Base-by-base conservation (phyloP, 2,888 invertebrate genomes). In the Dicyrtoma fusca region DNA sequence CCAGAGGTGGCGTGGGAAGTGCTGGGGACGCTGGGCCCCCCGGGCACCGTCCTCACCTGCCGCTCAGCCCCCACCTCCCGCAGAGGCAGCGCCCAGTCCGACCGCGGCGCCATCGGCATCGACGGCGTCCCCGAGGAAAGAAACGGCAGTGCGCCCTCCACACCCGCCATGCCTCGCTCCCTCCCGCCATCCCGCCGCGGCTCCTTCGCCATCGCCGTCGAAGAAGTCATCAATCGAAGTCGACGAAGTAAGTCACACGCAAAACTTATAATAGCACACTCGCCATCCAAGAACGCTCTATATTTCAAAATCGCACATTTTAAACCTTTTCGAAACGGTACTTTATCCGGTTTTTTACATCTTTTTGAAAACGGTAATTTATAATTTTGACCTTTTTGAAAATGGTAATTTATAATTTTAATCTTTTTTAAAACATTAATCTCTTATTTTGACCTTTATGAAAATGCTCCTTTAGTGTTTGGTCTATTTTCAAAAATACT, bases 1-100 rank as follows among this genome's bases (percentile, higher is more conserved):
- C 80, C 80, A 25, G 80, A 80, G 75, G 79, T 80, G 47, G 80
- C 80, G 57, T 80, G 80, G 80, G 80, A 80, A 76, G 77, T 80
- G 45, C 59, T 80, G 55, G 80, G 80, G 23, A 80, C 80, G 3
- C 69, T 80, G 13, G 80, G 80, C 5, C 80, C 80, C 45, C 80
- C 80, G 14, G 77, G 78, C 44, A 73, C 78, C 14, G 77, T 79
- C 65, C 74, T 80, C 17, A 80, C 80, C 11, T 79, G 77, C 25
- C 76, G 80, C 49, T 79, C 79, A 10, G 80, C 80, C 6, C 80
- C 80, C 59, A 80, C 80, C 5, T 79, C 79, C 23, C 72, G 80
- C 42, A 65, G 79, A 45, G 80, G 80, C 8, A 77, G 77, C 75
- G 80, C 80, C 51, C 80, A 80, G 71, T 80, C 80, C 14, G 80